Evolutionary conservation across 2,113 vertebrate species (phyloP), one percentile per base, ranked within the genome.

Genomic region (Psammodynastes pulverulentus): DNA sequence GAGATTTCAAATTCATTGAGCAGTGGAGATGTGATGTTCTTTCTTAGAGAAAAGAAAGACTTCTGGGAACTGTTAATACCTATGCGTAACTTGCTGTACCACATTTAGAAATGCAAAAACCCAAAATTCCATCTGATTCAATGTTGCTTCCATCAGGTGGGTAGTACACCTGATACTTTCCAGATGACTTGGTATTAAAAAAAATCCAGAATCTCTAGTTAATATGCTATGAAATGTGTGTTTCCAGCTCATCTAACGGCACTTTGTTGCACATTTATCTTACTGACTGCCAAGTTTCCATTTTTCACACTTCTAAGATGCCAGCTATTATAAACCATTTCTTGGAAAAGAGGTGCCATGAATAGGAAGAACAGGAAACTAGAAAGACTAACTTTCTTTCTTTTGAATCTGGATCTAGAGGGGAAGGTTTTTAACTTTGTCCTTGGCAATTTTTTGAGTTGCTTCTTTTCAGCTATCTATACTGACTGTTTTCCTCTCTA

Each of bases 401-500:
- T 49, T 79, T 24, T 19, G 5, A 51, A 49, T 17, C 5, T 49
- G 26, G 13, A n/a, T 29, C 5, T n/a, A 51, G 62, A 90, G 48
- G 46, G 19, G 5, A 51, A 49, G 5, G 0, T 3, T 39, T 45
- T 43, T 53, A 56, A 56, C 15, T 4, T 29, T 85, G 3, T 13
- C 2, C 43, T 46, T n/a, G 2, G 5, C 24, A 85, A 17, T 53
- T 46, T 85, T 39, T 26, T 86, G 67, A 72, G 7, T 67, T 24
- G 34, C 7, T 51, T 79, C 34, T 79, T 79, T 79, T 79, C 34
- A 79, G 8, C 6, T 79, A 9, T 7, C 54, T 56, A 9, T 39
- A 39, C 34, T 79, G 34, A 79, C 17, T 29, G 13, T 89, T 19
- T 15, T 94, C 94, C 87, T 49, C 94, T 87, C 93, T 89, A 56